Evolutionary conservation across 1,140 invertebrate species (phyloP).

Genomic region (Drosophila pallidifrons): DNA sequence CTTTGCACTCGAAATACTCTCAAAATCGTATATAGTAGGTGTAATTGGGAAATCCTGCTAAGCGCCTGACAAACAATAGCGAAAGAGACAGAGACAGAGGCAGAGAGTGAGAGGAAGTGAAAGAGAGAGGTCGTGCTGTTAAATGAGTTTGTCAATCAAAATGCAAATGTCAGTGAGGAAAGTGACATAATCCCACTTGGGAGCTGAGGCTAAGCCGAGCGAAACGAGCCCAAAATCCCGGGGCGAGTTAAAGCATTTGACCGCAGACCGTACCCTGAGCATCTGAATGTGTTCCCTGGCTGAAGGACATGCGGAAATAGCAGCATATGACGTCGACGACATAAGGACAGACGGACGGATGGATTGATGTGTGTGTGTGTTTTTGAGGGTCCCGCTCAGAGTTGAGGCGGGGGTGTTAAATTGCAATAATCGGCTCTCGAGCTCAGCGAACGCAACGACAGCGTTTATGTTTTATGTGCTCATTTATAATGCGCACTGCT

Average conservation of each 20-base stretch:
- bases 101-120: background rate
- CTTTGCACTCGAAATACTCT: constrained; percentile 12
- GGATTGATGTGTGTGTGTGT: constrained; percentile 8
- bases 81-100: background rate
- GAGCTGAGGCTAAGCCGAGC: constrained; percentile 76
- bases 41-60: constrained; percentile 74
- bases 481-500: constrained; percentile 79
- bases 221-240: constrained; percentile 69
- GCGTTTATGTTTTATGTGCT: constrained; percentile 81
- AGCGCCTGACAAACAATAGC: constrained; percentile 60
- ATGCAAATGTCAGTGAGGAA: constrained; percentile 80
- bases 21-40: constrained; percentile 4
- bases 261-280: constrained; percentile 52
- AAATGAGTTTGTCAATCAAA: constrained; percentile 84
- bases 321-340: constrained; percentile 64
- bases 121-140: constrained; percentile 8
- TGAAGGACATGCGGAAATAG: constrained; percentile 55
- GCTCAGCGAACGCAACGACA: constrained; percentile 59
- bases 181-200: constrained; percentile 84
- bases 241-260: constrained; percentile 79
- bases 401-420: constrained; percentile 70
- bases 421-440: constrained; percentile 78
- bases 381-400: constrained; percentile 5
- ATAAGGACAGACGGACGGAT: background rate
- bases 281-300: constrained; percentile 66